Evolutionary conservation across 2,888 invertebrate species (phyloP).

Genomic region (Mythimna loreyi): DNA sequence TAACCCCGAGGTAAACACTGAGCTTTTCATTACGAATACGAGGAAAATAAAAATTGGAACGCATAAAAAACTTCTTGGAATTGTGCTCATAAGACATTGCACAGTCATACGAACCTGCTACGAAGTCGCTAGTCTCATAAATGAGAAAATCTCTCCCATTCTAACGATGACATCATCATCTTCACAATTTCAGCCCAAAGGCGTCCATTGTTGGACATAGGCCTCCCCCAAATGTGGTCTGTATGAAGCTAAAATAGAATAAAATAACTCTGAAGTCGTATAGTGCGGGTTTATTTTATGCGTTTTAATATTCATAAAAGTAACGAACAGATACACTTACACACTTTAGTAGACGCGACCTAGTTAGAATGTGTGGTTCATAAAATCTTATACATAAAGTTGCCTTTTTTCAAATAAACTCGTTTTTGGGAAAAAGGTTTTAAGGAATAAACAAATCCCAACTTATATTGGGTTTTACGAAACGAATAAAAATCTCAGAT

Average conservation of each 20-base stretch:
- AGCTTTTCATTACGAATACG: too few species aligned
- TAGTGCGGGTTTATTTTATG: slow-evolving; percentile 40
- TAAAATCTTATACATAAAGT: slow-evolving; percentile 38
- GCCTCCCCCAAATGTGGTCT: too few species aligned
- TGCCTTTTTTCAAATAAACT: slow-evolving; percentile 16
- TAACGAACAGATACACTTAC: slow-evolving; percentile 34
- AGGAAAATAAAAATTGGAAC: too few species aligned
- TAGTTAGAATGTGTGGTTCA: slow-evolving; percentile 35
- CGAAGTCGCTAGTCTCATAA: too few species aligned
- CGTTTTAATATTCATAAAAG: slow-evolving; percentile 56
- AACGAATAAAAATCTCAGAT: slow-evolving; percentile 15
- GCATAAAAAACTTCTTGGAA: too few species aligned
- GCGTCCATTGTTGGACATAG: too few species aligned
- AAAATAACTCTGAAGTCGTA: slow-evolving; percentile 35
- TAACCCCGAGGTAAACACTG: too few species aligned
- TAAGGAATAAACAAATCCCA: slow-evolving; percentile 29
- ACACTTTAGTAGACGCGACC: slow-evolving; percentile 37
- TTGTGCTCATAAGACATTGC: too few species aligned
- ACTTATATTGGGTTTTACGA: slow-evolving; percentile 17
- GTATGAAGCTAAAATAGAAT: slow-evolving; percentile 26
- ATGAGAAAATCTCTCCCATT: too few species aligned
- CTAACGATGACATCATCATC: too few species aligned
- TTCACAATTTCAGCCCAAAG: too few species aligned
- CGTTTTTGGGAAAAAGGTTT: slow-evolving; percentile 4
- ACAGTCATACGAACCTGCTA: too few species aligned